Conservation (phyloP, 2,113 vertebrate genomes). For the Gnathonemus longibarbis region DNA sequence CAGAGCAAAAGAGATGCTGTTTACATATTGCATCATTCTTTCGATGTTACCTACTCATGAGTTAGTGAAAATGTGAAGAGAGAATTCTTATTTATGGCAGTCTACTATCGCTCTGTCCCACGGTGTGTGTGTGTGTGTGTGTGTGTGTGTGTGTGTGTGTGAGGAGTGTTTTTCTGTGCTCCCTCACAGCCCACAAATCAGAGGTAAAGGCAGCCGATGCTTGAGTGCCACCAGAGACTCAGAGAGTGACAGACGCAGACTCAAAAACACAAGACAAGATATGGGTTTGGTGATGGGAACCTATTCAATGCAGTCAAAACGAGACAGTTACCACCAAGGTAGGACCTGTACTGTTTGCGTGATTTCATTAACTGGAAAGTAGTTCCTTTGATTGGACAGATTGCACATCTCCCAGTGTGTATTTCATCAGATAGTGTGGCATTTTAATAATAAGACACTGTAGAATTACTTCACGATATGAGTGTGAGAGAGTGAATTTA, state of each 20-base stretch:
- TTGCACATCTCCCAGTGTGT: background rate
- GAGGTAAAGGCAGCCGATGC: conserved; percentile 11
- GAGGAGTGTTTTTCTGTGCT: background rate
- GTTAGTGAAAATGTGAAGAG: background rate
- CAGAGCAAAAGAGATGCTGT: background rate
- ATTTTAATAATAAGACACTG: background rate
- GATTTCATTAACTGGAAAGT: background rate
- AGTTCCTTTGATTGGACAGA: background rate
- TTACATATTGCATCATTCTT: background rate
- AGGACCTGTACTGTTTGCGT: conserved; percentile 13
- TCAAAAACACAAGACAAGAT: background rate
- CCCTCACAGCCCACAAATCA: conserved; percentile 26
- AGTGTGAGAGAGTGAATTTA: background rate
- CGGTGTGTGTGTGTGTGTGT: background rate
- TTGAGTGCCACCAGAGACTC: conserved; percentile 5
- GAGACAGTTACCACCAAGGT: conserved; percentile 40
- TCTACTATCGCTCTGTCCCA: background rate
- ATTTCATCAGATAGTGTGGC: background rate
- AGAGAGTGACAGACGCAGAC: conserved; percentile 12
- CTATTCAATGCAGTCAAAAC: conserved; percentile 43
- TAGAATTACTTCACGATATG: background rate
- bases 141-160: background rate
- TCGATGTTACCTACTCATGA: background rate
- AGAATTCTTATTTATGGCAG: background rate
- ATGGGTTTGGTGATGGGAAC: conserved; percentile 49